Conservation (phyloP, 2,113 vertebrate species). For the Thunnus maccoyii region DNA sequence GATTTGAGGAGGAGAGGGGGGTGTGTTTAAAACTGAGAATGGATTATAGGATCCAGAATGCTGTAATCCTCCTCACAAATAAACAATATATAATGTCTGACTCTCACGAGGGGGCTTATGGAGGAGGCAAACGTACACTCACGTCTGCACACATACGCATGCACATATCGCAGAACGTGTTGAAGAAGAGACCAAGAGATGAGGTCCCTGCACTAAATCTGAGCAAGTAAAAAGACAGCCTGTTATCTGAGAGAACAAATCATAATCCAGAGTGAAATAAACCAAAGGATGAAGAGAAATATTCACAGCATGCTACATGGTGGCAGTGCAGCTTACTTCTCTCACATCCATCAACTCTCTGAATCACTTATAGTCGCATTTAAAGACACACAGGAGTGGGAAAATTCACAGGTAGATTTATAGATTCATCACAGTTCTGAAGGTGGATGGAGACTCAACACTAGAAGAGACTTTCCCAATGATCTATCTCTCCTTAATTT, state of each 20-base stretch:
- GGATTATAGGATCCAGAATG: conserved; percentile 82
- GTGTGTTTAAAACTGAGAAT: conserved; percentile 88
- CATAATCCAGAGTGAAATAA: conserved; percentile 25
- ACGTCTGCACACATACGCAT: not conserved
- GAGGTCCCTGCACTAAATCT: not conserved
- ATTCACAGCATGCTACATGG: conserved; percentile 1
- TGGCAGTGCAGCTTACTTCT: conserved; percentile 20
- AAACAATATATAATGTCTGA: conserved; percentile 69
- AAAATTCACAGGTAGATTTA: not conserved
- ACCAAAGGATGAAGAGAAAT: conserved; percentile 9
- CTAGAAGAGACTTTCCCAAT: not conserved
- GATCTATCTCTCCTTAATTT: not conserved
- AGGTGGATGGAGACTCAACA: not conserved
- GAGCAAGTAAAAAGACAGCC: not conserved
- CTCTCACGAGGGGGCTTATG: conserved; percentile 56
- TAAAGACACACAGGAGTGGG: not conserved
- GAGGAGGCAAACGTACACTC: conserved; percentile 30
- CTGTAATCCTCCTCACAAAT: conserved; percentile 73
- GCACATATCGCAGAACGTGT: not conserved
- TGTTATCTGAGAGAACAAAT: not conserved
- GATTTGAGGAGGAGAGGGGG: conserved; percentile 83
- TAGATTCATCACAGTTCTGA: not conserved
- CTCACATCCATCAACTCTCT: conserved; percentile 41
- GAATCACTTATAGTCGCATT: not conserved
- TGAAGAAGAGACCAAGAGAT: not conserved